Base-by-base conservation (phyloP, 1,140 invertebrate species). In the Orchesella cincta region DNA sequence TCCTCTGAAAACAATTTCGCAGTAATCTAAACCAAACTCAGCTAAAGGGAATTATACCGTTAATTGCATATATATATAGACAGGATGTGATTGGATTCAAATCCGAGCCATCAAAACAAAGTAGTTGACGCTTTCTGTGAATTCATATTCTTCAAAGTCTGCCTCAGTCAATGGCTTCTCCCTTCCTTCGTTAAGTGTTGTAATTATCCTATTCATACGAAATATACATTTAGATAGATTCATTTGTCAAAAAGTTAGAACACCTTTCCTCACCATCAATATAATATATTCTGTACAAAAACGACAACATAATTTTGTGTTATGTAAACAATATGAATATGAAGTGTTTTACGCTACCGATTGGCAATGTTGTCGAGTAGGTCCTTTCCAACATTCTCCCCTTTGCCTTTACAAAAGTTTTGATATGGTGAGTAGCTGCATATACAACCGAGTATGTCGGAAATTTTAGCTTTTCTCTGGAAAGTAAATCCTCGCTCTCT, bases 161-260 rank as follows among this genome's bases (percentile, higher is more conserved):
- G 29, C 62, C 12, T 8, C 3, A 14, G 62, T 31, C 28, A 67
- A 16, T 31, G 26, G 28, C 8, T 26, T 31, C 8, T 67, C 31
- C 2, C 62, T 2, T 31, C 62, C 31, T 67, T 67, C 62, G 31
- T 67, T 67, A 31, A 67, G 62, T 12, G 23, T 67, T 1, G 31
- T 18, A 67, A n/a, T 29, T 31, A 67, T 67, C 62, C 62, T 67
- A 67, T 57, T 57, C 52, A 57, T 57, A 67, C 29, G 20, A 46
- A 8, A 46, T 46, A 46, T 8, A 46, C 39, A 46, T 46, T 46
- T 46, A n/a, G n/a, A n/a, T n/a, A n/a, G n/a, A n/a, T n/a, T n/a
- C n/a, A n/a, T n/a, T n/a, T n/a, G n/a, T n/a, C n/a, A n/a, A n/a
- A n/a, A n/a, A n/a, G n/a, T n/a, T n/a, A n/a, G n/a, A n/a, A n/a